Conservation (phyloP, 2,797 vertebrate genomes). For the Cirrhinus molitorella region DNA sequence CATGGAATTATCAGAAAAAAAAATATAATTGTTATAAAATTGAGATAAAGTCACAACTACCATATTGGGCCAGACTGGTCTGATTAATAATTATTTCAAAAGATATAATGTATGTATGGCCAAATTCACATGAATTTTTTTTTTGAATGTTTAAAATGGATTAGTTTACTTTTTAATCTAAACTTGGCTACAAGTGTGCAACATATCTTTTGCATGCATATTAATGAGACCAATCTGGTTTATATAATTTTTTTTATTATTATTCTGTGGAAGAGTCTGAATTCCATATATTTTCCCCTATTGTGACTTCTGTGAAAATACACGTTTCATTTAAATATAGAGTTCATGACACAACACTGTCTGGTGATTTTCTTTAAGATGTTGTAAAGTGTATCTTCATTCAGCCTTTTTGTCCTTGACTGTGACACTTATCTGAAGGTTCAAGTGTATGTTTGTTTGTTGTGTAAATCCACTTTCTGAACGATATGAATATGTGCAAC, state of each 20-base stretch:
- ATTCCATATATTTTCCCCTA: no score
- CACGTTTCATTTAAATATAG: neutral
- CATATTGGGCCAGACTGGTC: neutral
- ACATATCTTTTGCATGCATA: neutral
- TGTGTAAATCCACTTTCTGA: neutral
- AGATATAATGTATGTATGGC: neutral
- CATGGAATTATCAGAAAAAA: neutral
- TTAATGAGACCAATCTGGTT: neutral
- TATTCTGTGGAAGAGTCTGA: neutral
- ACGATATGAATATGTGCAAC: neutral
- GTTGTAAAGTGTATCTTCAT: constrained; percentile 2
- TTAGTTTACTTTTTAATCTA: neutral
- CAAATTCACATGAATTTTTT: neutral
- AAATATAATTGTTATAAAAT: neutral
- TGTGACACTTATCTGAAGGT: neutral
- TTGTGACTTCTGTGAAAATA: neutral
- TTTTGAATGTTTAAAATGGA: neutral
- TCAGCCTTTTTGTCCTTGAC: neutral
- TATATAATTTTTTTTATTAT: neutral
- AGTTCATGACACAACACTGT: neutral
- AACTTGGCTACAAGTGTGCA: neutral
- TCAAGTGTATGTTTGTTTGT: neutral
- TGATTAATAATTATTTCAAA: neutral
- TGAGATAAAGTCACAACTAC: neutral
- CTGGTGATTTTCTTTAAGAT: neutral